Base-by-base conservation (phyloP, 2,797 vertebrate species). In the Prunella strophiata region DNA sequence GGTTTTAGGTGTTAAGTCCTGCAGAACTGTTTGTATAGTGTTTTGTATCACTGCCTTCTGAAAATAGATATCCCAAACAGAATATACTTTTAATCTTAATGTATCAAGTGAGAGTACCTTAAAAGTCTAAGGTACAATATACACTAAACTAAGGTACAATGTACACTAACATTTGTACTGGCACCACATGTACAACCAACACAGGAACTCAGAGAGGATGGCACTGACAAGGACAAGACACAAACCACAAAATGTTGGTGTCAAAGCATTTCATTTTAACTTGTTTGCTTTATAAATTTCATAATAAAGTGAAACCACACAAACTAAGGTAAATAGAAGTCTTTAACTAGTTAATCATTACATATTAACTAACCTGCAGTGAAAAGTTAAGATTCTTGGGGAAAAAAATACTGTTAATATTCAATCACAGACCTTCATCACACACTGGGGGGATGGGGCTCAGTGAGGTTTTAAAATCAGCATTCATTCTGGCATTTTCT, bases 121-220 rank as follows among this genome's bases (percentile, higher is more conserved):
- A 16, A 25, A 61, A 80, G 61, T 13, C 38, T 34, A 67, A 10
- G 2, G 30, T n/a, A 52, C 74, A 91, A 83, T 9, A 38, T 2
- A 29, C 10, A 36, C 7, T 50, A 70, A 48, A 4, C 26, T 3
- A 58, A 58, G n/a, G 57, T 16, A 9, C 18, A 59, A 27, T 3
- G 26, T 18, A 27, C 25, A 59, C 57, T 38, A 71, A 45, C 6
- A 26, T 38, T 17, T 0, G 4, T 7, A 38, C 7, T 43, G 43
- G 18, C 38, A 66, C 27, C 27, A 23, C 2, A 29, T 11, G 14
- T 12, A 38, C 25, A 26, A 55, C 3, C 5, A 66, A 55, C 16
- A 18, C 3, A 22, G 9, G 18, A 51, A 26, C 14, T 29, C 2
- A 5, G 30, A 58, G 32, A 0, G 13, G 34, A 16, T 3, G 10